phyloP scores from a whole-genome alignment of 2,797 vertebrate species.

The Alfaro cultratus region DNA sequence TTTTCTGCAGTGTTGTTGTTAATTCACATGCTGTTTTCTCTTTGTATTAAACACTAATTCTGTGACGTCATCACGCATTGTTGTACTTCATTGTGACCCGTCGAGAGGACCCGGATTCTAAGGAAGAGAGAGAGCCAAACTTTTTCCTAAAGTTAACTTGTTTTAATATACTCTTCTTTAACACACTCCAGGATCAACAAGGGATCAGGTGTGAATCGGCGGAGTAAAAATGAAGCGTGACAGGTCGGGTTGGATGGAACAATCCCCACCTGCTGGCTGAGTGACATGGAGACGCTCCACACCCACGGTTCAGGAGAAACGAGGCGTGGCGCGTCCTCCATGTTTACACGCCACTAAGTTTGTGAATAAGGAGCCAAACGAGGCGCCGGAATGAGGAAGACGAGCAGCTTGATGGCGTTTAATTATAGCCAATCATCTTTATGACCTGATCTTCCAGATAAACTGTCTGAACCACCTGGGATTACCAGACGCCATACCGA shows the following conservation, averaged over 20 bases:
- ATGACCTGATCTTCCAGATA: not conserved
- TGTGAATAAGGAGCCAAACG: slow-evolving; percentile 1
- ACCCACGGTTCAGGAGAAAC: not conserved
- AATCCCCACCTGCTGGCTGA: not conserved
- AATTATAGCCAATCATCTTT: not conserved
- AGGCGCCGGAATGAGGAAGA: not conserved
- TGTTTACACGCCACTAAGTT: not conserved
- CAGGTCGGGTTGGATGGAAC: not conserved
- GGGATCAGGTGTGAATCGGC: not conserved
- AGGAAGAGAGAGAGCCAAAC: too few relatives aligned
- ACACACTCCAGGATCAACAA: not conserved
- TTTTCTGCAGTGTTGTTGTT: too few relatives aligned
- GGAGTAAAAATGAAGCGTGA: not conserved
- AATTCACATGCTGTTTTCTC: too few relatives aligned
- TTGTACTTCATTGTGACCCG: too few relatives aligned
- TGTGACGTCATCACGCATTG: too few relatives aligned
- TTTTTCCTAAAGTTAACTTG: too few relatives aligned
- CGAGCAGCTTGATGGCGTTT: not conserved
- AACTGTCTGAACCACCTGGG: not conserved
- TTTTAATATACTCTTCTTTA: too few relatives aligned
- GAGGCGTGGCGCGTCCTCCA: not conserved
- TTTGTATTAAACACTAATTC: too few relatives aligned
- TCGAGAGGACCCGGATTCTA: too few relatives aligned
- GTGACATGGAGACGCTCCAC: not conserved
- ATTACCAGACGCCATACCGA: not conserved